Percentiles rank a stretch among this genome's conserved stretches.
phyloP scores from a whole-genome alignment of 2,797 vertebrate genomes.

The Gobio occitaniae region DNA sequence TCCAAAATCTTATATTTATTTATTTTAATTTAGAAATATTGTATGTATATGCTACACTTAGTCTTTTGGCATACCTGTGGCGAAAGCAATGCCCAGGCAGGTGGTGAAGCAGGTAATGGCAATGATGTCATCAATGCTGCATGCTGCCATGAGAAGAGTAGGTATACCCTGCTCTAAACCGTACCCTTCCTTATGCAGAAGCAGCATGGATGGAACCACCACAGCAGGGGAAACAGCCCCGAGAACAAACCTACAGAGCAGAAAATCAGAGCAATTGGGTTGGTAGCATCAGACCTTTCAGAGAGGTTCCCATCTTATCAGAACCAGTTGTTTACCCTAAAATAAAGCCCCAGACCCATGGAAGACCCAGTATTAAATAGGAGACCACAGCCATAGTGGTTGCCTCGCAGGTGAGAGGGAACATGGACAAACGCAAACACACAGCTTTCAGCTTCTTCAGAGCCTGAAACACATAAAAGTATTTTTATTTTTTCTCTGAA shows the following conservation, averaged over 20 bases:
- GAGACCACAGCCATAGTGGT: constrained; percentile 83
- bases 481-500: neutral
- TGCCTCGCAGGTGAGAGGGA: constrained; percentile 87
- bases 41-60: neutral
- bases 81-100: constrained; percentile 92
- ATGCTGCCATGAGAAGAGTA: constrained; percentile 90
- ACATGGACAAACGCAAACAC: constrained; percentile 85
- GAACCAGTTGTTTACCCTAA: constrained; percentile 82
- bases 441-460: constrained; percentile 90
- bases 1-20: neutral
- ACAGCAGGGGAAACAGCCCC: constrained; percentile 95
- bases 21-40: neutral
- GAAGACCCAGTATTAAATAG: constrained; percentile 87
- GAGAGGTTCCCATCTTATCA: constrained; percentile 6
- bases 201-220: constrained; percentile 94
- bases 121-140: constrained; percentile 94
- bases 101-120: constrained; percentile 98
- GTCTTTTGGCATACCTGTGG: constrained; percentile 80
- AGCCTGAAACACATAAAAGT: constrained; percentile 77
- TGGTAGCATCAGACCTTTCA: neutral
- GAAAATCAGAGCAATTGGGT: neutral
- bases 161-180: constrained; percentile 93
- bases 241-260: constrained; percentile 86
- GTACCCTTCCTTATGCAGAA: constrained; percentile 88
- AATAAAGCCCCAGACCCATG: constrained; percentile 95